Evolutionary conservation across 2,797 vertebrate species (phyloP).

Genomic region (Xenops minutus): DNA sequence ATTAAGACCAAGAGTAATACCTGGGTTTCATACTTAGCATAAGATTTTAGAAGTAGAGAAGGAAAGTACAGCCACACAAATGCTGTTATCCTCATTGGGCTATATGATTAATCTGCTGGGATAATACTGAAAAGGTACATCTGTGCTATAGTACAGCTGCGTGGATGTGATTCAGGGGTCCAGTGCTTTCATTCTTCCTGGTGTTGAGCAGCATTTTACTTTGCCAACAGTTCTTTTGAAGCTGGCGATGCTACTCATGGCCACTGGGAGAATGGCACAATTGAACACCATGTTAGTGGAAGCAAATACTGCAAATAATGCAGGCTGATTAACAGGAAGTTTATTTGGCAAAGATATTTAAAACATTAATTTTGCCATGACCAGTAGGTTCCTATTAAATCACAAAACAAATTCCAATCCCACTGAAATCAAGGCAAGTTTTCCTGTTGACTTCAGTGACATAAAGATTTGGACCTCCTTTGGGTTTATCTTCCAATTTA

Average conservation of each 20-base stretch:
- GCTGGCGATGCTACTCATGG: not conserved
- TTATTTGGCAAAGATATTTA: conserved; percentile 13
- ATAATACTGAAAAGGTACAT: not conserved
- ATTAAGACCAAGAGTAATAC: not conserved
- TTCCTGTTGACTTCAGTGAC: conserved; percentile 31
- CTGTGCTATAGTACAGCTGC: conserved; percentile 12
- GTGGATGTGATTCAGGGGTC: conserved; percentile 15
- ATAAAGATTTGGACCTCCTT: not conserved
- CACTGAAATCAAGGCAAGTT: conserved; percentile 18
- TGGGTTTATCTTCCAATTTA: conserved; percentile 1
- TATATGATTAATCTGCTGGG: not conserved
- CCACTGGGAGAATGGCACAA: not conserved
- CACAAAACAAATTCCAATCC: not conserved
- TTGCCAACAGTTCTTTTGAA: not conserved
- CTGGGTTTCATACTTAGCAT: not conserved
- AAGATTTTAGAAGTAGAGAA: not conserved
- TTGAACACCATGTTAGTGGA: not conserved
- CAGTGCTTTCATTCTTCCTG: not conserved
- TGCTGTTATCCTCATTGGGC: not conserved
- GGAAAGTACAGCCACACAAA: not conserved
- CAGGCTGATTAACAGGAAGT: not conserved
- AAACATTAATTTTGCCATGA: not conserved
- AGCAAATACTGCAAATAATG: not conserved
- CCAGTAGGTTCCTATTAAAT: not conserved
- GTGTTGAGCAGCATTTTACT: not conserved